Percentiles rank a stretch among this genome's conserved stretches.
phyloP scores from a whole-genome alignment of 2,113 vertebrate genomes.

The Corapipo altera region DNA sequence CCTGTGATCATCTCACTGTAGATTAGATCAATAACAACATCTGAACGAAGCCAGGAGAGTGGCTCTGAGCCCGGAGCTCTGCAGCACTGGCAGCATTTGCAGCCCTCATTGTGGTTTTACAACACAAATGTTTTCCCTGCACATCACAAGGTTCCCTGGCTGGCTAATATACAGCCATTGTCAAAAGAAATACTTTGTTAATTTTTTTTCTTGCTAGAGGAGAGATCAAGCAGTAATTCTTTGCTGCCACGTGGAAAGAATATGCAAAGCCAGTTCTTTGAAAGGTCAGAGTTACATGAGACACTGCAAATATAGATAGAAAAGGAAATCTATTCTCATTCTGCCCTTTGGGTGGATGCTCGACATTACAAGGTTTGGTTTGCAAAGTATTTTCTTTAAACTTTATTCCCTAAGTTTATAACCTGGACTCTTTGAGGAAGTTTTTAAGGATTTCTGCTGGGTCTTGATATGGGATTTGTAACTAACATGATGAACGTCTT shows the following conservation, averaged over 20 bases:
- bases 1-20: not conserved
- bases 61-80: conserved; percentile 47
- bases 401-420: not conserved
- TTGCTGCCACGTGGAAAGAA: not conserved
- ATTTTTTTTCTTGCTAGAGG: not conserved
- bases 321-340: not conserved
- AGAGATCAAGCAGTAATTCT: not conserved
- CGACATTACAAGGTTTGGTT: not conserved
- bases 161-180: not conserved
- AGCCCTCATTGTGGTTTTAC: not conserved
- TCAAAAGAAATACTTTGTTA: not conserved
- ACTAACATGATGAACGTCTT: not conserved
- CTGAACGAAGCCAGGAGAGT: not conserved
- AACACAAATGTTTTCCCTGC: not conserved
- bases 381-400: not conserved
- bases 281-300: conserved; percentile 1
- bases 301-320: not conserved
- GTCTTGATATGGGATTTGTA: not conserved
- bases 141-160: not conserved
- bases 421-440: not conserved
- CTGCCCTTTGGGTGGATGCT: not conserved
- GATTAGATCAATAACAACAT: conserved; percentile 21
- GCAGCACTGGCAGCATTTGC: not conserved
- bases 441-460: not conserved
- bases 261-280: not conserved